Evolutionary conservation across 2,888 invertebrate genomes (phyloP), one percentile per base, ranked within the genome.

Genomic region (Laothoe populi): DNA sequence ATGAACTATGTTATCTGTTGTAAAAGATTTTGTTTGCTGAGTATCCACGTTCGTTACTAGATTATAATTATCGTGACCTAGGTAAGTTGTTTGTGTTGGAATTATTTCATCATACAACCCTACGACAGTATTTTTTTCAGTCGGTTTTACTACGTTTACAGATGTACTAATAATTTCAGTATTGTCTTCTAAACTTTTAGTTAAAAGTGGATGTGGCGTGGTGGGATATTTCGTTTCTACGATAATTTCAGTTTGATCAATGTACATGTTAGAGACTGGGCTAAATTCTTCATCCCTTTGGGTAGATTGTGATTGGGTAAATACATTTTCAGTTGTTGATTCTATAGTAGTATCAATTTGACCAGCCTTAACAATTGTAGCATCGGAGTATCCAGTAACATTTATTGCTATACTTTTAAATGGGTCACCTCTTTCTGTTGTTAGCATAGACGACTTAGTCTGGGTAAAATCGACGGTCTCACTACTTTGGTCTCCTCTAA

Each of bases 81-180:
- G n/a, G n/a, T n/a, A n/a, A 10, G 10, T 11, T 23, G 11, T 46
- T 11, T 46, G 21, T 23, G 46, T 13, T 4, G 13, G 23, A 24
- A 23, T 23, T 23, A 46, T 23, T 21, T 13, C 46, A 46, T 21
- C 13, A 13, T 46, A 4, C 0, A 23, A 23, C 0, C 1, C 13
- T 21, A 24, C 13, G 4, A 46, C 5, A 11, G 46, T 46, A 23
- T 21, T 24, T 21, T 46, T 10, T 23, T 46, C 10, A 31, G 31
- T 31, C 5, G 31, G 5, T 46, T 11, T 19, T 21, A 23, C 23
- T 31, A 16, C 16, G 31, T 31, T 26, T 49, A 16, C 13, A 16
- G 49, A 48, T 38, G 21, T 10, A 23, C 7, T 48, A 16, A 10
- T 16, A 21, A 16, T 60, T 40, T 49, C 49, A 26, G 40, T 60